Base-by-base conservation (phyloP, 2,797 vertebrate species). In the Poeciliopsis gracilis region DNA sequence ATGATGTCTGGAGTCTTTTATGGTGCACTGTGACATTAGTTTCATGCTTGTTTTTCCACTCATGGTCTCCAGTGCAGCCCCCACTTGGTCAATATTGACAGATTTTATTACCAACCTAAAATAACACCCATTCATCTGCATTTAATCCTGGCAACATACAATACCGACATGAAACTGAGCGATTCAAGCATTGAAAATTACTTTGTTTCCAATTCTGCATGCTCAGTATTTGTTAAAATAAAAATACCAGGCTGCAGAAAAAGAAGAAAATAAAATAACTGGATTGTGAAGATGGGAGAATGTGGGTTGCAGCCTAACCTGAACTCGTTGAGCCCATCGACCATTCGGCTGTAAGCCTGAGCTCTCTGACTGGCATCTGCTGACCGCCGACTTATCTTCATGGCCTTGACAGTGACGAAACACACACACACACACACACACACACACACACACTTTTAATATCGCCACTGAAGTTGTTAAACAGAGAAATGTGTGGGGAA, bases 361-460 rank as follows among this genome's bases (percentile, higher is more conserved):
- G 96, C 98, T 88, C 97, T 96, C 91, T 99, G 98, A 80, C 96
- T 98, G 93, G 97, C 94, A 92, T 99, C 98, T 92, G 97, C 95
- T 93, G 98, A 97, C 91, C 97, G 94, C 33, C 98, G 97, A 88
- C 97, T 98, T 96, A 98, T 97, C 96, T 99, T 99, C 98, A 99
- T 99, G 83, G 98, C 98, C 98, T 99, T 91, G 70, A 94, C 77
- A 92, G 93, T 93, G 81, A 91, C 2, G 92, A 71, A 84, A 51
- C 49, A 23, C 49, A 23, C 18, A 41, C 77, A 18, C 47, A 18
- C 47, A 49, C 47, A 49, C 46, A 49, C 47, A 49, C 47, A 49
- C 47, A 49, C 46, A 47, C 46, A 59, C 63, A 89, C 72, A 45
- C 16, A 41, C 76, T 84, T 87, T 92, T 55, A 90, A 80, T 86